Evolutionary conservation across 2,888 invertebrate genomes (phyloP).

Genomic region (Mimas tiliae): DNA sequence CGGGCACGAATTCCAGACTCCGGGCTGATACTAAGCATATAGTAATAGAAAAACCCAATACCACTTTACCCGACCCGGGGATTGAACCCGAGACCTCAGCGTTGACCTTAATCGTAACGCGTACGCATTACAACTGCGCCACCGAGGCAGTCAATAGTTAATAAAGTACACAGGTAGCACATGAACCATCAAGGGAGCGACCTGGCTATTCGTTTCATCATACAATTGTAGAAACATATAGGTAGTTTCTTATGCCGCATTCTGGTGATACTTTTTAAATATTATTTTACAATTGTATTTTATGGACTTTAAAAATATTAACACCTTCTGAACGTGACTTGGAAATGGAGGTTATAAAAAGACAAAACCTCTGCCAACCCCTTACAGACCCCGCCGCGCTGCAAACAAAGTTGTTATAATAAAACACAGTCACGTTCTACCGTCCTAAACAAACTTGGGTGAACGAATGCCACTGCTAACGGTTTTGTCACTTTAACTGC

Average conservation of each 20-base stretch:
- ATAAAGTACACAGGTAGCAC: too few species aligned
- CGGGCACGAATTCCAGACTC: too few species aligned
- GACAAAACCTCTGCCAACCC: background rate
- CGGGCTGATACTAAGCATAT: too few species aligned
- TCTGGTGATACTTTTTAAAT: background rate
- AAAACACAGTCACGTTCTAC: constrained; percentile 3
- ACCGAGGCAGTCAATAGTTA: too few species aligned
- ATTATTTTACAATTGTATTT: background rate
- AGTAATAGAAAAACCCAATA: too few species aligned
- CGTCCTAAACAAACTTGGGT: constrained; percentile 15
- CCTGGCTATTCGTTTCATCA: too few species aligned
- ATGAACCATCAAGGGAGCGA: too few species aligned
- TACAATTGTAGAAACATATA: too few species aligned
- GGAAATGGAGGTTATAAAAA: constrained; percentile 13
- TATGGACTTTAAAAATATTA: background rate
- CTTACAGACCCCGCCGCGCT: background rate
- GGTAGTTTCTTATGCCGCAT: background rate
- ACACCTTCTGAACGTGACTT: constrained; percentile 20
- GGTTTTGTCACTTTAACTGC: background rate
- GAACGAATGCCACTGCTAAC: background rate
- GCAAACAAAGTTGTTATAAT: background rate
- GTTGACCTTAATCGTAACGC: too few species aligned
- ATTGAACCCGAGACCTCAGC: too few species aligned
- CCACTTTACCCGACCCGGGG: too few species aligned
- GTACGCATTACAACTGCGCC: too few species aligned